Conservation (phyloP, 2,113 vertebrate genomes). For the Zosterops pallidus region DNA sequence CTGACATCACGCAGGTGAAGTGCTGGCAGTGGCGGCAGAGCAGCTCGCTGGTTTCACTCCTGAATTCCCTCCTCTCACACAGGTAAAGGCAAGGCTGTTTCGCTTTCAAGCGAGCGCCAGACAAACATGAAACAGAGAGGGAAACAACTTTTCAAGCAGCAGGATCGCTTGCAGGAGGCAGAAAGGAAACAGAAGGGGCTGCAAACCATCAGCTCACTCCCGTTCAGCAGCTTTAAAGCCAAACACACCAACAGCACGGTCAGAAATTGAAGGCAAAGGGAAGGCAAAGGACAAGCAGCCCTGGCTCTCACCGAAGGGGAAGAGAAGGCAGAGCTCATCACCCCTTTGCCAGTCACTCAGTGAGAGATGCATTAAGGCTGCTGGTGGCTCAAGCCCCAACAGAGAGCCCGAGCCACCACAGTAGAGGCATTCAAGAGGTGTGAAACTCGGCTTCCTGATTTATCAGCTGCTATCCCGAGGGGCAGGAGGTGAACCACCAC, state of each 20-base stretch:
- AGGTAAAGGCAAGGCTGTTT: rapidly evolving
- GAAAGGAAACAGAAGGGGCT: neutral
- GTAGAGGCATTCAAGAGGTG: neutral
- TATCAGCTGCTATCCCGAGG: slow-evolving; percentile 14
- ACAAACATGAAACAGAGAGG: neutral
- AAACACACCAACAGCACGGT: rapidly evolving
- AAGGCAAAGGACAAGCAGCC: neutral
- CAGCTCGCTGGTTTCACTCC: neutral
- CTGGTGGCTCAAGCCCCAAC: neutral
- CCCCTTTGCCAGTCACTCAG: rapidly evolving
- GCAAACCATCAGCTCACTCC: neutral
- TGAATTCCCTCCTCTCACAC: rapidly evolving
- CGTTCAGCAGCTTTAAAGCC: neutral
- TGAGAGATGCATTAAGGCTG: neutral
- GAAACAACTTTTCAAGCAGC: neutral
- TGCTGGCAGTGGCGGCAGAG: rapidly evolving
- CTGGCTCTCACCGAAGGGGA: rapidly evolving
- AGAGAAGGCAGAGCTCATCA: neutral
- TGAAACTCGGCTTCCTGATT: neutral
- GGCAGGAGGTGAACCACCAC: slow-evolving; percentile 31
- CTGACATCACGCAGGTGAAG: neutral
- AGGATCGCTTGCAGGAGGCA: neutral
- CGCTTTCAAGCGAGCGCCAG: neutral
- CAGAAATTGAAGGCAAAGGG: neutral
- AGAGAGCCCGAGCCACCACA: neutral